Conservation (phyloP, 53 echinoderm and acorn worm species). For the Mesocentrotus franciscanus region DNA sequence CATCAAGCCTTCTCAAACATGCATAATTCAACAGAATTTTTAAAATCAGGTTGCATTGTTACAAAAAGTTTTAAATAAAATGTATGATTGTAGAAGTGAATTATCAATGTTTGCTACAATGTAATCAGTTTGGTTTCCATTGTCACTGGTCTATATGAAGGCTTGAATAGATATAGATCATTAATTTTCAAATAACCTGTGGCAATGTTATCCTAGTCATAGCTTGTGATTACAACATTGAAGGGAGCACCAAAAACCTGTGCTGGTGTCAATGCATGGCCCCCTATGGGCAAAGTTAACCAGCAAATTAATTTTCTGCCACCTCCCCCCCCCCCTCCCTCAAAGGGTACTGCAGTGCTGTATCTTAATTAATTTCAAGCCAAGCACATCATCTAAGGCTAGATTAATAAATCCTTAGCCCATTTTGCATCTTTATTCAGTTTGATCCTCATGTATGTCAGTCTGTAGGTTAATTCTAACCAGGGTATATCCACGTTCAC, state of each 20-base stretch:
- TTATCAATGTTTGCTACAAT: not conserved
- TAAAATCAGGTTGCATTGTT: too few species aligned
- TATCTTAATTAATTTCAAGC: conserved; percentile 20
- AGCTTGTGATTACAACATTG: not conserved
- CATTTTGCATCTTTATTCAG: not conserved
- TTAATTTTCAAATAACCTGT: conserved; percentile 37
- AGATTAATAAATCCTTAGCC: conserved; percentile 32
- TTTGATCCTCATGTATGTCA: not conserved
- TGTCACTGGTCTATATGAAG: not conserved
- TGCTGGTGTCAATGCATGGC: not conserved
- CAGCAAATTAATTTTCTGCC: conserved; percentile 20
- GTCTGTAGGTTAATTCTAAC: not conserved
- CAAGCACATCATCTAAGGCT: conserved; percentile 21
- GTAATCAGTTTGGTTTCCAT: not conserved
- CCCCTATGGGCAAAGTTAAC: not conserved
- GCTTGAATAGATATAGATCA: not conserved
- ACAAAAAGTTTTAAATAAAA: not conserved
- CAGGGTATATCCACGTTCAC: not conserved
- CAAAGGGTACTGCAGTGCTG: not conserved
- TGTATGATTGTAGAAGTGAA: not conserved
- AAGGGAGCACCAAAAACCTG: not conserved
- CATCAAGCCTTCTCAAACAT: too few species aligned
- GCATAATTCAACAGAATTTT: too few species aligned
- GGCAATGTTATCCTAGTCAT: not conserved
- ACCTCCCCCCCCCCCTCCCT: not conserved